Evolutionary conservation across 1,140 invertebrate species (phyloP).

Genomic region (Temnothorax nylanderi): DNA sequence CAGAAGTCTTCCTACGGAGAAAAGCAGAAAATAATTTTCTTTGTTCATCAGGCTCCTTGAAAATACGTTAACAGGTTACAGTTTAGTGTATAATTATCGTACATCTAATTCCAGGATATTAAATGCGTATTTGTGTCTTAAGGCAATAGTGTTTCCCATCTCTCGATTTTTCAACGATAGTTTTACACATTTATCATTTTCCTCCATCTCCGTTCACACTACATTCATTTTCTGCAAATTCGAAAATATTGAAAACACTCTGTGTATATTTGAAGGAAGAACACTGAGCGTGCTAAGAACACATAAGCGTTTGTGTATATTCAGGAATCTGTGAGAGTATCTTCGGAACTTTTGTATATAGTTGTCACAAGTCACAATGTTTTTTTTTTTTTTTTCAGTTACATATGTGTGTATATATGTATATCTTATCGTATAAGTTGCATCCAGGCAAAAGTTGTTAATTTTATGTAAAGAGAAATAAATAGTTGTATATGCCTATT

Average conservation of each 20-base stretch:
- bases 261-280: conserved; percentile 17
- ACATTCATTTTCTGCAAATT: conserved; percentile 34
- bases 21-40: conserved; percentile 45
- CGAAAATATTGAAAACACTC: conserved; percentile 22
- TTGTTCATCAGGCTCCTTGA: conserved; percentile 4
- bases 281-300: conserved; percentile 2
- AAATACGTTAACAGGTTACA: conserved; percentile 46
- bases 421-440: background rate
- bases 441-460: conserved; percentile 17
- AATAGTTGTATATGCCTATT: background rate
- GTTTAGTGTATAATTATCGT: conserved; percentile 36
- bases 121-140: conserved; percentile 70
- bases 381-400: conserved; percentile 16
- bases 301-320: conserved; percentile 21
- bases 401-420: conserved; percentile 13
- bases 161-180: conserved; percentile 30
- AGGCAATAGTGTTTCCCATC: conserved; percentile 73
- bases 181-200: conserved; percentile 39
- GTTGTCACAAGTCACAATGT: conserved; percentile 1
- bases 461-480: conserved; percentile 14
- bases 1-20: background rate
- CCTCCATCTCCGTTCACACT: background rate
- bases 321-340: background rate
- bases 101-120: conserved; percentile 57
- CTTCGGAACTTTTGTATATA: background rate